Evolutionary conservation across 2,888 invertebrate genomes (phyloP).

Genomic region (Diplazon laetatorius): DNA sequence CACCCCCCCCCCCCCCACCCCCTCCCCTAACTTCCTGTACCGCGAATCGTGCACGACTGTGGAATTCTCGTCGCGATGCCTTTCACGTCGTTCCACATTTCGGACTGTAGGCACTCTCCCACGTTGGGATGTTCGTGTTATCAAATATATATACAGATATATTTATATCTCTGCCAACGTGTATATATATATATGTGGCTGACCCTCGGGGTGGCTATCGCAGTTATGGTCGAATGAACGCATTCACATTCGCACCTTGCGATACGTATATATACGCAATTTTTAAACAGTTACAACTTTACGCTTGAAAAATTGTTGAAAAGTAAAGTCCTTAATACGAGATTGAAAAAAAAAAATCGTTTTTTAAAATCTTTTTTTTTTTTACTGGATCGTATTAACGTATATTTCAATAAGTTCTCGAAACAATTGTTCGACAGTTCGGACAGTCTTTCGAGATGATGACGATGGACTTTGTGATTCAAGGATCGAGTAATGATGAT

Average conservation of each 20-base stretch:
- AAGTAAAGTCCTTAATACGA: no score
- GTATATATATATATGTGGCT: no score
- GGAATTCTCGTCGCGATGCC: slow-evolving; percentile 5
- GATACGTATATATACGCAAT: not conserved
- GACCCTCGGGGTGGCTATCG: slow-evolving; percentile 34
- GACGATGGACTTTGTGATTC: not conserved
- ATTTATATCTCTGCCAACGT: not conserved
- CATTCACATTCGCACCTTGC: slow-evolving; percentile 13
- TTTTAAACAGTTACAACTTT: no score
- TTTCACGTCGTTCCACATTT: slow-evolving; percentile 45
- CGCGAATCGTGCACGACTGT: no score
- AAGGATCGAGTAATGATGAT: slow-evolving; percentile 19
- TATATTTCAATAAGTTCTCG: slow-evolving; percentile 8
- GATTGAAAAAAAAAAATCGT: no score
- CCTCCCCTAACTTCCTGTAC: not conserved
- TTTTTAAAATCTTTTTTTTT: no score
- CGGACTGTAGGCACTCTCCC: slow-evolving; percentile 10
- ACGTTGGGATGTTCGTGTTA: not conserved
- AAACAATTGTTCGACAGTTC: not conserved
- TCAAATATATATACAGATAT: no score
- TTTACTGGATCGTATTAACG: not conserved
- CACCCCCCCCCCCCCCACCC: no score
- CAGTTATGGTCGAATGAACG: slow-evolving; percentile 47
- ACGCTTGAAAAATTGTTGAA: no score
- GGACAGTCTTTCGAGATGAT: no score